A percentile compares a stretch with the other conserved stretches of the same genome.
These are phyloP conservation scores for Axinella damicornis DNA, from an alignment of 37 sponge, comb jelly and placozoan species.

Conservation along the genomic window DNA sequence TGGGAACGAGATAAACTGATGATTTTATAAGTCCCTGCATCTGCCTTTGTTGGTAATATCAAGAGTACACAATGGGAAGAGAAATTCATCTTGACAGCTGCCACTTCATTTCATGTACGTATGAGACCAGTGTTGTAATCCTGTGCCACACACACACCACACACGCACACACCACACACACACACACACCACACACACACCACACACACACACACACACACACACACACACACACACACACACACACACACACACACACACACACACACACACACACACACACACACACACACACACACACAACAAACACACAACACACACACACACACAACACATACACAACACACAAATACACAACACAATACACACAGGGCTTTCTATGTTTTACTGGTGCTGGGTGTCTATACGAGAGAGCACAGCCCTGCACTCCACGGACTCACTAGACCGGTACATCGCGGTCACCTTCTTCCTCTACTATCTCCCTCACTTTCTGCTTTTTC, in stretches of 20 bases:
- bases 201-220: no score
- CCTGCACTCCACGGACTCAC: neutral
- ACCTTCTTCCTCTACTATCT: slow-evolving; percentile 69
- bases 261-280: no score
- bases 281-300: neutral
- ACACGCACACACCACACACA: no score
- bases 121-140: no score
- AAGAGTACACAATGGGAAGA: neutral
- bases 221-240: no score
- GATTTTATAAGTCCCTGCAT: no score
- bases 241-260: no score
- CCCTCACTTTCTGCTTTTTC: slow-evolving; percentile 40
- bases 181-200: no score
- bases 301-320: slow-evolving; percentile 6
- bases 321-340: slow-evolving; percentile 10
- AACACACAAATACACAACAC: no score
- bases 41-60: neutral
- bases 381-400: slow-evolving; percentile 90
- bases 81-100: no score
- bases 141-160: neutral
- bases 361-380: slow-evolving; percentile 79
- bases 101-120: no score
- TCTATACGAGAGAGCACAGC: slow-evolving; percentile 7
- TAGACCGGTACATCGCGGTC: slow-evolving; percentile 8
- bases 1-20: no score